Evolutionary conservation across 1,140 invertebrate genomes (phyloP), one percentile per base, ranked within the genome.

Genomic region (Sycobia sp.): DNA sequence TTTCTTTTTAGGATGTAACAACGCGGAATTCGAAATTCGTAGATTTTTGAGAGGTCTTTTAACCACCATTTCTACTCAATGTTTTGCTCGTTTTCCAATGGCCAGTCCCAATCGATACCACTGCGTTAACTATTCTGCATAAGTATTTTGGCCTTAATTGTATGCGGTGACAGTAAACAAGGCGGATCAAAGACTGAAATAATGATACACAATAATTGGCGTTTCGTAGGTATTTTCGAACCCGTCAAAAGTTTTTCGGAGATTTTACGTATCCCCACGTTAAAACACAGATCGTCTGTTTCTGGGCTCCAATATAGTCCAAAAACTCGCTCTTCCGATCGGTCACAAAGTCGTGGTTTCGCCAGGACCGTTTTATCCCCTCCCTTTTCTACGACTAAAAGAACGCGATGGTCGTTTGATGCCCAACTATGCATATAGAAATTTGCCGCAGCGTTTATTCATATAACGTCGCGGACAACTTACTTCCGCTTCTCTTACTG

Each of bases 181-280:
- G 13, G 76, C 74, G 13, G 72, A 55, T 13, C 80, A 34, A 56
- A 75, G 73, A 29, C 76, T 77, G 13, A 76, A 65, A 3, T 75
- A 71, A 51, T 81, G 77, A 65, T 71, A 81, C 20, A 78, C 66
- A 14, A 63, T 50, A 62, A 73, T 67, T 4, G 72, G 61, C 8
- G 68, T 58, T 76, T 75, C 4, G 70, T 69, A 3, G 67, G 71
- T 13, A 16, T 18, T 3, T 43, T 22, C 29, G 13, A 9, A 3
- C 22, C 55, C 9, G 27, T 34, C 14, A 25, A 4, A 7, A 49
- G 16, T 27, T n/a, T 4, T n/a, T 3, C 8, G 11, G 10, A 7
- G 11, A 51, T n/a, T 36, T 51, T 51, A 11, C 1, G 2, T 20
- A 18, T n/a, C 5, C 27, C 10, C 2, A 49, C 4, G 8, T 49